These are phyloP conservation scores for Stegostoma tigrinum DNA, from an alignment of 2,113 vertebrate species.

Conservation along the genomic window DNA sequence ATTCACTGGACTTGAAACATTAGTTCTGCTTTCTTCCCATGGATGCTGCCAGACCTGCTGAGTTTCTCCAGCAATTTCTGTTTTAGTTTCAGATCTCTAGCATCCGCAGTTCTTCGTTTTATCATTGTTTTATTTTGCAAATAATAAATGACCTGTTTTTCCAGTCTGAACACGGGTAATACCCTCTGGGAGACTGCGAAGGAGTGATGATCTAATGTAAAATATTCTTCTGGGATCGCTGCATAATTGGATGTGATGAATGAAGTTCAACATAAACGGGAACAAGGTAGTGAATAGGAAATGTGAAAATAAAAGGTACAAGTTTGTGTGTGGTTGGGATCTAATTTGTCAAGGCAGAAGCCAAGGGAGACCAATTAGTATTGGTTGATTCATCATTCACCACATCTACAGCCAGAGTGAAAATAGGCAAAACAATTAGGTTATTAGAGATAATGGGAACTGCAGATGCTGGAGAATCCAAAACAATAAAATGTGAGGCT, in stretches of 20 bases:
- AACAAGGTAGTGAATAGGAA: neutral
- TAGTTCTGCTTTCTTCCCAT: too few species aligned
- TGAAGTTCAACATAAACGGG: neutral
- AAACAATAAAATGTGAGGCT: too few species aligned
- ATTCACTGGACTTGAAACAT: too few species aligned
- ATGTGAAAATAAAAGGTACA: neutral
- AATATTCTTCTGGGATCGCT: neutral
- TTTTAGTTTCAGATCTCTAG: too few species aligned
- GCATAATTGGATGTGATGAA: neutral
- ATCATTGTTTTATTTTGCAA: too few species aligned
- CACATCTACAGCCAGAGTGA: neutral
- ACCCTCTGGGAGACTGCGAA: neutral
- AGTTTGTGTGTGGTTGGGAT: too few species aligned
- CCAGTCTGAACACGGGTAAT: neutral
- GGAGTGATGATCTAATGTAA: neutral
- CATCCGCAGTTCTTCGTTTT: too few species aligned
- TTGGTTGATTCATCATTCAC: neutral
- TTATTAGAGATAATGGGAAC: too few species aligned
- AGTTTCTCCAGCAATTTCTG: too few species aligned
- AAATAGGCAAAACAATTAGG: neutral
- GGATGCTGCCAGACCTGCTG: too few species aligned
- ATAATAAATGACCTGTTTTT: neutral
- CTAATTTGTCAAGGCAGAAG: neutral
- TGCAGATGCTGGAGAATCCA: too few species aligned
- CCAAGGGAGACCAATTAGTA: neutral